phyloP scores from a whole-genome alignment of 2,888 invertebrate genomes.

The Tipula lateralis region DNA sequence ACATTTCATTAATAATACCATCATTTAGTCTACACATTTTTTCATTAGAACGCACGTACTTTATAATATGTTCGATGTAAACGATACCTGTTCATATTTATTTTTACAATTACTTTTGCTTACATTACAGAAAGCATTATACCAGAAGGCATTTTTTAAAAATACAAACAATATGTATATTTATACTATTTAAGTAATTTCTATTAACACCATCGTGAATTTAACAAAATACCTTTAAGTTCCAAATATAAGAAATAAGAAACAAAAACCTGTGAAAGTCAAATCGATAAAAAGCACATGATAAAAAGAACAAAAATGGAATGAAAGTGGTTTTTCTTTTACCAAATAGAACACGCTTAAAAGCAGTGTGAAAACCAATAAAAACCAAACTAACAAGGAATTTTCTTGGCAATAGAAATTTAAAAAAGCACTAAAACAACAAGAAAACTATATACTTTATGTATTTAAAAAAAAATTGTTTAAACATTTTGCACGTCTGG shows the following conservation, averaged over 20 bases:
- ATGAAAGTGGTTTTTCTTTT: not conserved
- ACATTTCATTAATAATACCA: slow-evolving; percentile 4
- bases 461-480: not conserved
- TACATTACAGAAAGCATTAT: not conserved
- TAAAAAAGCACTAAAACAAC: not conserved
- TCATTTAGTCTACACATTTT: not conserved
- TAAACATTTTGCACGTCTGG: not conserved
- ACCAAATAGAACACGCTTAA: not conserved
- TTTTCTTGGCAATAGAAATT: not conserved
- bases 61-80: not conserved
- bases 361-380: not conserved
- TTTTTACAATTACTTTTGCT: not conserved
- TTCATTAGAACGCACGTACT: not conserved
- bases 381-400: not conserved
- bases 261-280: not conserved
- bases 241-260: not conserved
- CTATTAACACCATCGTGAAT: not conserved
- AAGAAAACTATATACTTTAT: not conserved
- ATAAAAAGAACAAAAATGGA: not conserved
- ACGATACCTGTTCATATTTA: not conserved
- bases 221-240: not conserved
- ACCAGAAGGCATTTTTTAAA: not conserved
- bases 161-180: not conserved
- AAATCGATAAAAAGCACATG: slow-evolving; percentile 1
- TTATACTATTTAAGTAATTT: not conserved